Base-by-base conservation (phyloP, 2,797 vertebrate genomes). In the Cottoperca gobio region DNA sequence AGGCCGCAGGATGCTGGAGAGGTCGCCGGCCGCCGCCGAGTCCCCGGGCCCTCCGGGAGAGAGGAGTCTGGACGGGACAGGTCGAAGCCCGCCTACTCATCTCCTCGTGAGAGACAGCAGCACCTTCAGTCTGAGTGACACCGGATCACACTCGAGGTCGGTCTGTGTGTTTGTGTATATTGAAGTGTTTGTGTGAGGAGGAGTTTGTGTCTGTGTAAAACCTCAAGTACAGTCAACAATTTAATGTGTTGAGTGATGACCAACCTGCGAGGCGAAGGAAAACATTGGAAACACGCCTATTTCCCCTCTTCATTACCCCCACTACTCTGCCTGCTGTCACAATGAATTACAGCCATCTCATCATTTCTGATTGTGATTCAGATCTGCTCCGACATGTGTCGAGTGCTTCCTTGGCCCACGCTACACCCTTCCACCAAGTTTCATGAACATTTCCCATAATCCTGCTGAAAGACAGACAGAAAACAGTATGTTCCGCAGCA, bases 41-140 rank as follows among this genome's bases (percentile, higher is more conserved):
- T 97, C 96, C 3, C 81, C 93, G 0, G 93, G 90, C 0, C 97
- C 96, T 0, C 95, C 98, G 2, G 95, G 90, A 58, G 94, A 95
- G 16, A 89, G 90, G 69, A 91, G 86, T 28, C 21, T 89, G 49
- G 91, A 92, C 0, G 84, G 78, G 8, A 87, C 88, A 80, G 94
- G 96, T 88, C 82, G 94, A 89, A 98, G 94, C 87, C 96, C 95
- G 59, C 97, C 96, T 3, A 96, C 97, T 2, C 96, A 94, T 73
- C 97, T 97, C 11, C 94, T 99, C 24, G 95, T 97, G 0, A 93
- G 97, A 87, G 98, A 99, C 86, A 96, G 96, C 87, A 99, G 97
- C 86, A 95, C 96, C 70, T 99, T 96, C 87, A 99, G 97, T 61
- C 95, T 99, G 26, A 97, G 94, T 3, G 98, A 99, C 2, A 87